Percentiles rank a stretch among this genome's conserved stretches.
Conservation (phyloP, 2,113 vertebrate genomes). For the Sterrhoptilus dennistouni region DNA sequence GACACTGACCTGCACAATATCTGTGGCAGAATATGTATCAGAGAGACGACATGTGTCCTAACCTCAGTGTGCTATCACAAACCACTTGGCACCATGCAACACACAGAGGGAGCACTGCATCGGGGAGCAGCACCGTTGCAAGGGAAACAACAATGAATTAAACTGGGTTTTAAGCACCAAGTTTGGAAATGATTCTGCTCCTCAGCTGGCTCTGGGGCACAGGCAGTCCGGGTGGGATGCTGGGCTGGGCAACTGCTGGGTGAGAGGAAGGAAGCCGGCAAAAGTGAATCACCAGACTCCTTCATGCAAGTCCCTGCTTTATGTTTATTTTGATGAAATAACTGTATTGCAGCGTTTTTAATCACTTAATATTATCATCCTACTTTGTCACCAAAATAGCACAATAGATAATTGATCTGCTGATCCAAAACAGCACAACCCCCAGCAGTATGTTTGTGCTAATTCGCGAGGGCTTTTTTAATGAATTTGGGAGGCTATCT, state of each 20-base stretch:
- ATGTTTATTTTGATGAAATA: constrained; percentile 6
- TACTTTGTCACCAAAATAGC: neutral
- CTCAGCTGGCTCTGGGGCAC: neutral
- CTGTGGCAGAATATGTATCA: neutral
- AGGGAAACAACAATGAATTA: neutral
- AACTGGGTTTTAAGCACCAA: neutral
- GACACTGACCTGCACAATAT: neutral
- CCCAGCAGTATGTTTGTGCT: neutral
- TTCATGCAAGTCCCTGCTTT: neutral
- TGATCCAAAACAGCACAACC: constrained; percentile 13
- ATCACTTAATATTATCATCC: constrained; percentile 10
- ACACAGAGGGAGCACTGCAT: neutral
- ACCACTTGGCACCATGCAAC: neutral
- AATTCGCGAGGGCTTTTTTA: neutral
- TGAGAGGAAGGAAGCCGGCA: rapidly evolving
- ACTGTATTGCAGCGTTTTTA: neutral
- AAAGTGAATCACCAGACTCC: neutral
- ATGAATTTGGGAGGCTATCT: constrained; percentile 53
- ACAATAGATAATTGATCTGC: constrained; percentile 36
- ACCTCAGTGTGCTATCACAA: rapidly evolving
- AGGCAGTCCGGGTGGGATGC: rapidly evolving
- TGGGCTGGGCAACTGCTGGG: neutral
- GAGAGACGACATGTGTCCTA: neutral
- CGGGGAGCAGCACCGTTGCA: rapidly evolving
- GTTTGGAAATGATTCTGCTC: neutral